Conservation (phyloP, 2,888 invertebrate species). For the Isoperla grammatica region DNA sequence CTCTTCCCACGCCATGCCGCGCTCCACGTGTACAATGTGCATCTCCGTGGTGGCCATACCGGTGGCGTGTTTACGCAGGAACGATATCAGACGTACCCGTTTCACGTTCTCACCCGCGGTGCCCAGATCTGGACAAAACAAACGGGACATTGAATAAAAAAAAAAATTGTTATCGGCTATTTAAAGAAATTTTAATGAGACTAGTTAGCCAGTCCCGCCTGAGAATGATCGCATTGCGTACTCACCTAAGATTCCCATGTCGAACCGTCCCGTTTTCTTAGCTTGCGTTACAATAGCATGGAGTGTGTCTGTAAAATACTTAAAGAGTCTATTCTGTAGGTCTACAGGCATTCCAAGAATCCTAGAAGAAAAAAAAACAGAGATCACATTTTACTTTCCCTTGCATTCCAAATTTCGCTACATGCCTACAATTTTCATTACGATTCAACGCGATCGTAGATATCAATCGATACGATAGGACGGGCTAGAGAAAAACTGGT, state of each 20-base stretch:
- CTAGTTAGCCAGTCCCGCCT: not conserved
- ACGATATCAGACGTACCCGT: slow-evolving; percentile 73
- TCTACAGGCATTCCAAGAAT: slow-evolving; percentile 97
- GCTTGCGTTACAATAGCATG: slow-evolving; percentile 89
- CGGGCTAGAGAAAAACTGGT: no score
- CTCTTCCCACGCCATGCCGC: slow-evolving; percentile 87
- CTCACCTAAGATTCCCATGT: slow-evolving; percentile 77
- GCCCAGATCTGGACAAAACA: slow-evolving; percentile 67
- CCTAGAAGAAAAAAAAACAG: slow-evolving; percentile 37
- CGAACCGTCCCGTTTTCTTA: slow-evolving; percentile 90
- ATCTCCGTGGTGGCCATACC: slow-evolving; percentile 91
- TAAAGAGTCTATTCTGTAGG: slow-evolving; percentile 92
- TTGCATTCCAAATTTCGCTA: no score
- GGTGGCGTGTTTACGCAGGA: slow-evolving; percentile 82
- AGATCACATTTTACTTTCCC: no score
- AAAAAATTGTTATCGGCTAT: not conserved
- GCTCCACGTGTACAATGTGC: slow-evolving; percentile 87
- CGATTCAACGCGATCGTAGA: no score
- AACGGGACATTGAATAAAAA: not conserved
- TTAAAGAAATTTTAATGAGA: not conserved
- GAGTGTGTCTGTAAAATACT: slow-evolving; percentile 95
- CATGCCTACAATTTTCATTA: no score
- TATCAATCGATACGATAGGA: no score
- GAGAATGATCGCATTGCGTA: slow-evolving; percentile 4
- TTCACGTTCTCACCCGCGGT: slow-evolving; percentile 89